Base-by-base conservation (phyloP, 1,140 invertebrate genomes). In the Diabrotica virgifera region DNA sequence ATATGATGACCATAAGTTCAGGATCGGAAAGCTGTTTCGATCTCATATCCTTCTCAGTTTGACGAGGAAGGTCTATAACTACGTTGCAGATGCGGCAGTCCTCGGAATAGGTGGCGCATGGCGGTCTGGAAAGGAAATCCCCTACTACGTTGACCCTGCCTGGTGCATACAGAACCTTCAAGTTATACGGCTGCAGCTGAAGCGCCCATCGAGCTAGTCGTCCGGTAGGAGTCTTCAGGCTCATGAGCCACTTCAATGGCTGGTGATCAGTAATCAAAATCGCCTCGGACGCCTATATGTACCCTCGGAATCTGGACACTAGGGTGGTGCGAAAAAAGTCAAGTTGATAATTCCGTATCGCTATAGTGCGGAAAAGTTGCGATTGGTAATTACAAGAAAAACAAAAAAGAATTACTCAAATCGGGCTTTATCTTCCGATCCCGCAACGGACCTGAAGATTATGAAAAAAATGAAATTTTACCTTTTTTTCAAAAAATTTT, bases 221-320 rank as follows among this genome's bases (percentile, higher is more conserved):
- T 6, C 78, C 78, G 0, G 65, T 76, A 0, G 81, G 77, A 4
- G 79, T 77, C 69, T 81, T 83, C 0, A 82, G 66, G 5, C 38
- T 59, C 51, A 78, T 72, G 0, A 86, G 67, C 80, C 82, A 85
- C 56, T 70, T 73, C 5, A 86, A 65, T 0, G 81, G 72, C 69
- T 81, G 80, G 83, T 50, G 46, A 57, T 57, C 14, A 57, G 66
- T 86, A 82, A 0, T 81, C 5, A 36, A 7, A 12, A 61, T 61
- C 65, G 57, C 64, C 36, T n/a, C n/a, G n/a, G n/a, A n/a, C n/a
- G n/a, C n/a, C n/a, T 71, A 73, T 6, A 69, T 71, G 24, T 72
- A 72, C 5, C 71, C n/a, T 10, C 51, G 35, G 56, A 68, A 58
- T 59, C 66, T n/a, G n/a, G n/a, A n/a, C n/a, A n/a, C n/a, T n/a